phyloP scores from a whole-genome alignment of 2,797 vertebrate species.

The Selene dorsalis region DNA sequence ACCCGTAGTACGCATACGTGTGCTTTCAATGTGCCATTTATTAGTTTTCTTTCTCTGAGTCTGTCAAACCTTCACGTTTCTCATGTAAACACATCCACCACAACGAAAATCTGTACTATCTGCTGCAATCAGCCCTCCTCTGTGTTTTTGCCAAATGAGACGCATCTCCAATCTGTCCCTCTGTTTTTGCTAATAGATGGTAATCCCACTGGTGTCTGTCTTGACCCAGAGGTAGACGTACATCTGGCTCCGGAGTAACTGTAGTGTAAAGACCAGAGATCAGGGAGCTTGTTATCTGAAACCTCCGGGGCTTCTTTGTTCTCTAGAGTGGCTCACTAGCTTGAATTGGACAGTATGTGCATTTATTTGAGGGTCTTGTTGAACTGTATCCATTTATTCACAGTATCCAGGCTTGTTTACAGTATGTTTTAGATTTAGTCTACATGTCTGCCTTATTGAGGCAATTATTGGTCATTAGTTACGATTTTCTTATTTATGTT shows the following conservation, averaged over 20 bases:
- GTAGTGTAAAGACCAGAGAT: constrained; percentile 74
- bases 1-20: neutral
- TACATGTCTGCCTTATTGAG: constrained; percentile 20
- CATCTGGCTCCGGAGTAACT: constrained; percentile 72
- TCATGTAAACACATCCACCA: neutral
- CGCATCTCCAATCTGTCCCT: constrained; percentile 43
- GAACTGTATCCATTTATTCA: constrained; percentile 39
- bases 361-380: constrained; percentile 27
- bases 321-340: constrained; percentile 49
- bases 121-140: constrained; percentile 15
- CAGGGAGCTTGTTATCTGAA: constrained; percentile 79
- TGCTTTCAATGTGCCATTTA: neutral
- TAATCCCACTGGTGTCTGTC: constrained; percentile 70
- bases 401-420: constrained; percentile 24
- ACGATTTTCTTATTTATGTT: constrained; percentile 10
- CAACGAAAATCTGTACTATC: neutral
- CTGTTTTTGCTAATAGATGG: constrained; percentile 57
- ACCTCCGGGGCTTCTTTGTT: constrained; percentile 63
- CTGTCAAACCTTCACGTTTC: constrained; percentile 1
- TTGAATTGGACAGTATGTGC: constrained; percentile 51
- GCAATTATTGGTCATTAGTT: constrained; percentile 19
- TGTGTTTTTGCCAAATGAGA: constrained; percentile 42
- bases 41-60: neutral
- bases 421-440: constrained; percentile 16
- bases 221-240: constrained; percentile 65